A percentile compares a stretch with the other conserved stretches of the same genome.
Conservation (phyloP, 2,113 vertebrate species). For the Cathartes aura region DNA sequence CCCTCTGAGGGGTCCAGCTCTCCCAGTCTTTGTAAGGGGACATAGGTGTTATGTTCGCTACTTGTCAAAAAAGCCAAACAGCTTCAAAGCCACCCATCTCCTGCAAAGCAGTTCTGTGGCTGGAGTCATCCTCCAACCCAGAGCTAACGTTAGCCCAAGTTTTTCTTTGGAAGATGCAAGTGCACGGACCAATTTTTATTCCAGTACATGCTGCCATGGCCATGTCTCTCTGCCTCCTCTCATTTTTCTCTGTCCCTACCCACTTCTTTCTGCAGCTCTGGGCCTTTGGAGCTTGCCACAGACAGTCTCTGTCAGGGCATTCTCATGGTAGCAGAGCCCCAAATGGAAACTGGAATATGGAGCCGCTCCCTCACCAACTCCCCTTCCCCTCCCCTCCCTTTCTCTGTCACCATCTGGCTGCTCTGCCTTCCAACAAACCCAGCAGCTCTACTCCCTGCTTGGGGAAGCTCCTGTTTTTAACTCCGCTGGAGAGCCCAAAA, state of each 20-base stretch:
- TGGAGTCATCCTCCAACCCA: background rate
- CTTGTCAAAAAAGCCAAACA: background rate
- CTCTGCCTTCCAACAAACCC: constrained; percentile 1
- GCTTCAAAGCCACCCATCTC: background rate
- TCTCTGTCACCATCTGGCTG: constrained; percentile 7
- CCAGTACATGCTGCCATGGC: background rate
- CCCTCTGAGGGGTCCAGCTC: background rate
- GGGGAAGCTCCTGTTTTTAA: background rate
- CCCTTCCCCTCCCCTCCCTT: background rate
- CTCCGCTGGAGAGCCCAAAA: background rate
- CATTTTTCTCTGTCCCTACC: background rate
- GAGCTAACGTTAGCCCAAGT: background rate
- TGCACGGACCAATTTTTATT: background rate
- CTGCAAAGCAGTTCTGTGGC: background rate
- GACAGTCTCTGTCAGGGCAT: background rate
- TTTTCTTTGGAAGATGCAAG: background rate
- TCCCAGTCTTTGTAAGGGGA: background rate
- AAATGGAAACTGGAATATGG: background rate
- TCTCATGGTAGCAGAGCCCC: background rate
- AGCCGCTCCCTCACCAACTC: background rate
- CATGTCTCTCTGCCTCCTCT: background rate
- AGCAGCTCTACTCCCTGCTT: background rate
- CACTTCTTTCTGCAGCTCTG: background rate
- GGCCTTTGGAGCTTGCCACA: background rate
- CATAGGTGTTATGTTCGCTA: background rate